Conservation (phyloP, 1,140 invertebrate genomes). For the Homarus americanus region DNA sequence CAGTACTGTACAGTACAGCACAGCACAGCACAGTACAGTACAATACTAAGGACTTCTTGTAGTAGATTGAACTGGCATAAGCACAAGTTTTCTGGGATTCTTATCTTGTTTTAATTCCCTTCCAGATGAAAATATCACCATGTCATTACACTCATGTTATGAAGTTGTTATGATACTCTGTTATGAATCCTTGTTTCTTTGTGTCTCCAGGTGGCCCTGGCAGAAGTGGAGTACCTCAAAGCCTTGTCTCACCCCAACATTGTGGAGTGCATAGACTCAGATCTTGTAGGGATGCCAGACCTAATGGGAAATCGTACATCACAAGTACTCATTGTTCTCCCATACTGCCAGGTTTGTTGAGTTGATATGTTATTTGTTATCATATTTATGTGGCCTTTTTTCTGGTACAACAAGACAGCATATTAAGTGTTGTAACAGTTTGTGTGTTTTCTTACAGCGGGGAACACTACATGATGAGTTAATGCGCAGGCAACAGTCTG, state of each 20-base stretch:
- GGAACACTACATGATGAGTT: constrained; percentile 88
- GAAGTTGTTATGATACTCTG: background rate
- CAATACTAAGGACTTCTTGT: no score
- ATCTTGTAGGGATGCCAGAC: constrained; percentile 83
- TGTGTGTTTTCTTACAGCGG: constrained; percentile 79
- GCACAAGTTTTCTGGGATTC: no score
- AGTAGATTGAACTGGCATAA: no score
- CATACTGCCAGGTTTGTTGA: constrained; percentile 85
- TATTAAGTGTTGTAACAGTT: background rate
- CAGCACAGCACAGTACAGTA: no score
- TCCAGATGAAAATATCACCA: background rate
- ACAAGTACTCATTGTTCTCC: constrained; percentile 87
- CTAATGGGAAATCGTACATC: constrained; percentile 84
- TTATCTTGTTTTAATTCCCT: no score
- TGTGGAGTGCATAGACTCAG: constrained; percentile 87
- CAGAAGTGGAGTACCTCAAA: constrained; percentile 88
- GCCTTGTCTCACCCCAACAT: constrained; percentile 87
- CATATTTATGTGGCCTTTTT: background rate
- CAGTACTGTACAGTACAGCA: no score
- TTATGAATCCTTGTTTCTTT: background rate
- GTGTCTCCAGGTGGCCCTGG: constrained; percentile 81
- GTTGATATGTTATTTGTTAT: background rate
- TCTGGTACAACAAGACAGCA: background rate
- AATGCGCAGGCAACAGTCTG: constrained; percentile 81
- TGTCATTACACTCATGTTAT: background rate